Evolutionary conservation across 1,140 invertebrate species (phyloP), one percentile per base, ranked within the genome.

Genomic region (Uloborus diversus): DNA sequence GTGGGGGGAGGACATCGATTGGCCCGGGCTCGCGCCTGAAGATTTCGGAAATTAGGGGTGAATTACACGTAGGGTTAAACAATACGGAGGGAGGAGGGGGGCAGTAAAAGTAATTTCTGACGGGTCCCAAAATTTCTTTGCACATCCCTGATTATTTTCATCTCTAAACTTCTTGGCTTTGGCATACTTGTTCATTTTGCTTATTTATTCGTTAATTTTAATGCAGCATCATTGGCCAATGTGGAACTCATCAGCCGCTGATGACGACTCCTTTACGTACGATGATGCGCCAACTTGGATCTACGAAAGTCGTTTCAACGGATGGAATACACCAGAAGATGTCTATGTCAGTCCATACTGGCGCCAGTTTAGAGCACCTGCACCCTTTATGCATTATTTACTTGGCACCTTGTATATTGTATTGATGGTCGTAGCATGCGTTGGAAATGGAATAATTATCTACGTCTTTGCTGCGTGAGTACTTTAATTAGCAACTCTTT

Each of bases 401-500:
- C 70, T 86, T 7, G 86, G 85, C 13, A 76, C 83, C 9, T 61
- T 86, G 7, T 82, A 87, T 9, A 76, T 83, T 7, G n/a, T 85
- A 1, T 83, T 86, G 33, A 85, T 85, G 42, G 62, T 83, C 11
- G 53, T 84, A n/a, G 86, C 86, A 9, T 71, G 81, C 23, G 33
- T 85, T 13, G 86, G 85, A 14, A 87, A 87, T 79, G 83, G 84
- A 30, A 83, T 86, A 47, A 85, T 87, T 7, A 82, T 87, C 5
- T 79, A 86, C 62, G 85, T 87, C n/a, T 87, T 86, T 64, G 84
- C 84, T 51, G 85, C 84, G 86, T 87, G 82, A 83, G 68, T 75
- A 51, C 4, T 7, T 1, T 53, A n/a, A n/a, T 4, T 42, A 13
- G 37, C 37, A 13, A 2, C 2, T 42, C 17, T 42, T 2, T 1